Evolutionary conservation across 2,888 invertebrate genomes (phyloP), one percentile per base, ranked within the genome.

Genomic region (Lomographa bimaculata): DNA sequence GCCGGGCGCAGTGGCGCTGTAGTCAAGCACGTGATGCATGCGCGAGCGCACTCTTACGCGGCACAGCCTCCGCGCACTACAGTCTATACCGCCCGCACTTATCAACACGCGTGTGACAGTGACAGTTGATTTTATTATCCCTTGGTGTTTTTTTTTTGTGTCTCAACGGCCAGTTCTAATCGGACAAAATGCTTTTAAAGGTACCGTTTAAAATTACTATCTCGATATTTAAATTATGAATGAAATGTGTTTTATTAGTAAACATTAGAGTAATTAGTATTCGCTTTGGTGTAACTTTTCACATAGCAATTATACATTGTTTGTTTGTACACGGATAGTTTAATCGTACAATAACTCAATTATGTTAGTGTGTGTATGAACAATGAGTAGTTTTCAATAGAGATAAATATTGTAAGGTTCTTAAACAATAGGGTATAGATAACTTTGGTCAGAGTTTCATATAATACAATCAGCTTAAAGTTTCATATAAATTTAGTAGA

Each of bases 31-130:
- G 85, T 87, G 86, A 86, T 79, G 74, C 60, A 68, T 72, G 78
- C 81, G 85, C 84, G 60, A 50, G 78, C 77, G 76, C 85, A 85
- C 84, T 84, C 79, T 70, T 57, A 64, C 65, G 82, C 86, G 84
- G 80, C 66, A 82, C 79, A 85, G 81, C 85, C 86, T 86, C 81
- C 80, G 81, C 69, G 78, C 79, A 74, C 62, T 68, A 66, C 64
- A 60, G 46, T 58, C 61, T 62, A 63, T 63, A 62, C 60, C 70
- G 61, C 64, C n/a, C 63, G 59, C 57, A 60, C 70, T 71, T 64
- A 71, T 63, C 68, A 69, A 60, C 59, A 64, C 67, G 85, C 80
- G 84, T 73, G 86, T 86, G 80, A 76, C 65, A 67, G 61, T 67
- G 73, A 46, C 64, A 46, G 57, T 58, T 50, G 55, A 60, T 54